Evolutionary conservation across 2,797 vertebrate species (phyloP), one percentile per base, ranked within the genome.

Genomic region (Melanotaenia maccullochi): DNA sequence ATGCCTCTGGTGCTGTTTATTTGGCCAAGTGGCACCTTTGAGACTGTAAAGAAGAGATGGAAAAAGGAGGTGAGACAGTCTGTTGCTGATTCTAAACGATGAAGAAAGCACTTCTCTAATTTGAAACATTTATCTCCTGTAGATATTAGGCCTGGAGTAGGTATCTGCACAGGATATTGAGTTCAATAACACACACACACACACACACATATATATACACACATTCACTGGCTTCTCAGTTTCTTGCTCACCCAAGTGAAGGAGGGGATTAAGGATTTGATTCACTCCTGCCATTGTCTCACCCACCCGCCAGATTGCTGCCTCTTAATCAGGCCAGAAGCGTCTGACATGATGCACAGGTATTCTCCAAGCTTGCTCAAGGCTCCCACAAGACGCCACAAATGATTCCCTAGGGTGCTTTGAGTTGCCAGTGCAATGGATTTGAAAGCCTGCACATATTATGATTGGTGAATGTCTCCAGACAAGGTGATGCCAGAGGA

Each of bases 201-300:
- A 74, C 55, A 57, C 33, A 66, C 68, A 28, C 25, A 28, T 2
- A 74, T 25, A 60, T 30, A 60, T 25, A 65, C 38, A 64, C 57
- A 61, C 24, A 47, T 36, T 57, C 44, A 63, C 30, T 60, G 71
- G 67, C 70, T 89, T 47, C 57, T 78, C 63, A 35, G 40, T 81
- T 84, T 62, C 60, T 70, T 75, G 82, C 81, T 87, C 81, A 54
- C 79, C 78, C 84, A 76, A 87, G 85, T 82, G 81, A 88, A 86
- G 80, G 78, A 84, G 69, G 81, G 85, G 88, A 92, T 94, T 92
- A 91, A 76, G 81, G 81, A 86, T 92, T 91, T 89, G 85, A 92
- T 90, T 93, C 82, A 83, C 87, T 89, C 81, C 78, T 71, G 78
- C 84, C 79, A 85, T 92, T 93, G 87, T 90, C 86, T 88, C 83